Conservation (phyloP, 2,797 vertebrate genomes). For the Sebastes reedi region DNA sequence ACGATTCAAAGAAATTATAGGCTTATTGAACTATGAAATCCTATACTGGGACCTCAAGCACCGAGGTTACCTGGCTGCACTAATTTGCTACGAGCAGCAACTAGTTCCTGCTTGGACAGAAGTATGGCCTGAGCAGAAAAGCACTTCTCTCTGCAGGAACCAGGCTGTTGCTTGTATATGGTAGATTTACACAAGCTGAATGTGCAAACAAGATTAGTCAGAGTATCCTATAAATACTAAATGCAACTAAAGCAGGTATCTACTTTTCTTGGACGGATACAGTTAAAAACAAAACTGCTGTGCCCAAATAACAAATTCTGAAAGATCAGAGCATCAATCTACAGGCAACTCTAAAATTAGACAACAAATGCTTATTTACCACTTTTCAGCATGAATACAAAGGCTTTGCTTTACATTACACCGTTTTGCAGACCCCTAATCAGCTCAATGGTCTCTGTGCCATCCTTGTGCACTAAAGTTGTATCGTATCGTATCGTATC, state of each 20-base stretch:
- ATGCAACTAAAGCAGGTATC: not conserved
- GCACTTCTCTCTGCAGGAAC: not conserved
- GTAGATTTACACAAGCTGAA: not conserved
- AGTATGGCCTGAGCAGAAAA: slow-evolving; percentile 13
- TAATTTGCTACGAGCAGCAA: slow-evolving; percentile 32
- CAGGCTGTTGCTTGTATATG: not conserved
- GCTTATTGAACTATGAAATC: slow-evolving; percentile 64
- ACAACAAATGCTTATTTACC: not conserved
- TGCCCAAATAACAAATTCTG: not conserved
- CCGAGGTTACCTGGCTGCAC: slow-evolving; percentile 38
- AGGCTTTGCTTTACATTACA: not conserved
- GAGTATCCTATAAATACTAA: not conserved
- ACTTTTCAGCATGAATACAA: not conserved
- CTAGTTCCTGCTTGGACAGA: slow-evolving; percentile 28
- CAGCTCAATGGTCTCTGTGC: not conserved
- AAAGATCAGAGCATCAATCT: not conserved
- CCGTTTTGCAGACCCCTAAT: not conserved
- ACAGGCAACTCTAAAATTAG: not conserved
- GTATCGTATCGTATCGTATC: too few relatives aligned
- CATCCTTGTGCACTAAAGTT: not conserved
- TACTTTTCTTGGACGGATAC: not conserved
- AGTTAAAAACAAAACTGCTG: not conserved
- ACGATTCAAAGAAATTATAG: slow-evolving; percentile 43
- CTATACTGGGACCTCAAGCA: slow-evolving; percentile 37
- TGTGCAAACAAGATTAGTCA: not conserved